Evolutionary conservation across 1,140 invertebrate species (phyloP).

Genomic region (Thalassaphorura encarpata): DNA sequence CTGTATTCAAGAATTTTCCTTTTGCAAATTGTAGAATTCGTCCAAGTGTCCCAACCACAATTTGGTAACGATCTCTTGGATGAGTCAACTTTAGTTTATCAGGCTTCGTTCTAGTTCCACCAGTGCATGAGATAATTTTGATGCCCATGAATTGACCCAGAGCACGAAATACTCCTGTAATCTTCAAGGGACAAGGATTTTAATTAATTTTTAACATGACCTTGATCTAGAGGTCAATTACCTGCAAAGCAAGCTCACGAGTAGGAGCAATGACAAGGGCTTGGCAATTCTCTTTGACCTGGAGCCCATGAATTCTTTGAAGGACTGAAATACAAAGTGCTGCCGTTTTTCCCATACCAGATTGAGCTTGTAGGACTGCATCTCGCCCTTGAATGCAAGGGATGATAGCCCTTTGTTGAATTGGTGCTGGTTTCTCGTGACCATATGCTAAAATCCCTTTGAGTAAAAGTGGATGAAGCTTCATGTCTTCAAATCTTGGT

Average conservation of each 20-base stretch:
- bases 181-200: not conserved
- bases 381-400: constrained; percentile 8
- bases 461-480: not conserved
- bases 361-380: constrained; percentile 16
- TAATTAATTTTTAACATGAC: not conserved
- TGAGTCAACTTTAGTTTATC: not conserved
- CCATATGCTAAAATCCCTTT: not conserved
- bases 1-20: not conserved
- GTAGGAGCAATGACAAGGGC: constrained; percentile 86
- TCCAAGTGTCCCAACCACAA: constrained; percentile 1
- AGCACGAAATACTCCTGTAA: not conserved
- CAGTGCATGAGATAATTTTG: not conserved
- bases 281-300: not conserved
- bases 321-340: constrained; percentile 6
- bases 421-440: constrained; percentile 2
- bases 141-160: not conserved
- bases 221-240: constrained; percentile 38
- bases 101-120: too few relatives aligned
- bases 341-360: constrained; percentile 21
- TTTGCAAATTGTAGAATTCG: not conserved
- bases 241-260: constrained; percentile 89
- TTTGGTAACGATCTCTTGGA: not conserved
- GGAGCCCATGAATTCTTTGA: not conserved
- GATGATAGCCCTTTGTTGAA: constrained; percentile 2
- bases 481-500: constrained; percentile 15